Percentiles rank a stretch among this genome's conserved stretches.
Evolutionary conservation across 2,888 invertebrate genomes (phyloP).

Genomic region (Listrodromus nycthemerus): DNA sequence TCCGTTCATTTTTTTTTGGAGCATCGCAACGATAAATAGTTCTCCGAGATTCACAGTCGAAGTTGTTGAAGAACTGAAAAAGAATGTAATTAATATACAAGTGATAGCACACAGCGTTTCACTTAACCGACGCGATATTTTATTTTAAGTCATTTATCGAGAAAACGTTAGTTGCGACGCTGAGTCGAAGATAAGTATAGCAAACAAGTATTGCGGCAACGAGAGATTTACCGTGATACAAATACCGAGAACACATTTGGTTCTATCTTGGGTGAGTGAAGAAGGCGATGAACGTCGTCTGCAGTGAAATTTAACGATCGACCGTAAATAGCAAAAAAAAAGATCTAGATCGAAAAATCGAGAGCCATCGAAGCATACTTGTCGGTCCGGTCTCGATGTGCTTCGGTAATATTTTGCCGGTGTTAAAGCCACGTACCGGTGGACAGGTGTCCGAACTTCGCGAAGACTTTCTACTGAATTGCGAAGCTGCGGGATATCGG

Average conservation of each 20-base stretch:
- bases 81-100: conserved; percentile 14
- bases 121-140: conserved; percentile 9
- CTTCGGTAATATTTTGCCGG: conserved; percentile 33
- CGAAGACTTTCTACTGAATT: conserved; percentile 49
- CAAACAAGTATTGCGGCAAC: conserved; percentile 21
- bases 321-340: conserved; percentile 63
- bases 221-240: conserved; percentile 8
- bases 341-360: conserved; percentile 66
- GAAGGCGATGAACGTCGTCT: conserved; percentile 37
- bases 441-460: conserved; percentile 32
- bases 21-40: conserved; percentile 11
- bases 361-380: conserved; percentile 42
- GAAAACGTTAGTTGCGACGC: conserved; percentile 12
- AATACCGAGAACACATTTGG: conserved; percentile 45
- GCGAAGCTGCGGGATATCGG: conserved; percentile 36
- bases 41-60: neutral
- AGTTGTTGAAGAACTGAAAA: neutral
- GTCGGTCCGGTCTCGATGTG: conserved; percentile 18
- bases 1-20: neutral
- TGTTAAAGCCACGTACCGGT: conserved; percentile 16
- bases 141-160: conserved; percentile 38
- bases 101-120: conserved; percentile 14
- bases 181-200: conserved; percentile 18
- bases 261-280: conserved; percentile 41
- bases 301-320: conserved; percentile 62